phyloP scores from a whole-genome alignment of 2,888 invertebrate genomes.

The Oscheius sp. region DNA sequence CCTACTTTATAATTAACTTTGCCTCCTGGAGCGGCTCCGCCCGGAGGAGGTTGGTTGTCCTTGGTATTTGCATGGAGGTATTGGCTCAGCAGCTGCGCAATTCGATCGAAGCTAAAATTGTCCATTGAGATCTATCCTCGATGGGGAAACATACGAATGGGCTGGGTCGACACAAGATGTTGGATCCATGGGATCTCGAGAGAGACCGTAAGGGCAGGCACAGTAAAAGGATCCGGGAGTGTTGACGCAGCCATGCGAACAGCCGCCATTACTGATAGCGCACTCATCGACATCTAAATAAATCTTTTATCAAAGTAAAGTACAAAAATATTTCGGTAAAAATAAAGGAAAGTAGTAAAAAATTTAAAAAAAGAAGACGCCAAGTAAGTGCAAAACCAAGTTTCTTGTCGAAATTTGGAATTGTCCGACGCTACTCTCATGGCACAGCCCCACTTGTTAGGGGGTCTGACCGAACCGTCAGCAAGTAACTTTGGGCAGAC shows the following conservation, averaged over 20 bases:
- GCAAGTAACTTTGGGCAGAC: too few relatives aligned
- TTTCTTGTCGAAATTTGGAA: too few relatives aligned
- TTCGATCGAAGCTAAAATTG: constrained; percentile 60
- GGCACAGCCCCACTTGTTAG: too few relatives aligned
- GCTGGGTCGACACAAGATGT: constrained; percentile 60
- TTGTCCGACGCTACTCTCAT: too few relatives aligned
- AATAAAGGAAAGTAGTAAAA: too few relatives aligned
- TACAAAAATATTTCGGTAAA: too few relatives aligned
- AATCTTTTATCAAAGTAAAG: neutral
- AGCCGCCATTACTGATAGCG: constrained; percentile 65
- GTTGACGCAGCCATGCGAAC: constrained; percentile 71
- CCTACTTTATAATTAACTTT: constrained; percentile 48
- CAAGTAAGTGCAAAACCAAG: too few relatives aligned
- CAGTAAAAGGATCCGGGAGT: constrained; percentile 72
- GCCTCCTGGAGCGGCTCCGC: constrained; percentile 28
- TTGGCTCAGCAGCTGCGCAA: constrained; percentile 62
- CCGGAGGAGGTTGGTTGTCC: constrained; percentile 19
- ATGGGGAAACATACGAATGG: constrained; percentile 41
- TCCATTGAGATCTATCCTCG: neutral
- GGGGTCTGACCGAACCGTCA: too few relatives aligned
- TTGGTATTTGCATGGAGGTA: constrained; percentile 66
- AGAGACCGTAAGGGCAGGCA: constrained; percentile 71
- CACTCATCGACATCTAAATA: constrained; percentile 71
- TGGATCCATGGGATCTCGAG: constrained; percentile 66
- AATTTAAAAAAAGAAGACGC: too few relatives aligned